Conservation (phyloP, 1,140 invertebrate genomes). For the Nautilus pompilius region DNA sequence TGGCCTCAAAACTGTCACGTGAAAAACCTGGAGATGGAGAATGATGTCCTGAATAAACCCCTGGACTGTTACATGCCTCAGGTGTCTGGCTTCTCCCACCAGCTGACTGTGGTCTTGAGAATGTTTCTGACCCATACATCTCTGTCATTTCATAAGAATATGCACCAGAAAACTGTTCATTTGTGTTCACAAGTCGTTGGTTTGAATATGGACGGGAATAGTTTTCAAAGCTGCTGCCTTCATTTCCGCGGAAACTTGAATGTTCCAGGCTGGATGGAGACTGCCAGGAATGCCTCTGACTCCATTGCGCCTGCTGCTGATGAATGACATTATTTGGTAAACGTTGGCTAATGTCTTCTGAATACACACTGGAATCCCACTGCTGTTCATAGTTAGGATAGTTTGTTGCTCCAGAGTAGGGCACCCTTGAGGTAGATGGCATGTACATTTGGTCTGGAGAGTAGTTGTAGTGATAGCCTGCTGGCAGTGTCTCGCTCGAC, state of each 20-base stretch:
- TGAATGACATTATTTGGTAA: no score
- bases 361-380: background rate
- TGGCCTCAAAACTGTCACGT: background rate
- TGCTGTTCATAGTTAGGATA: background rate
- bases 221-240: conserved; percentile 1
- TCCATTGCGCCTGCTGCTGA: no score
- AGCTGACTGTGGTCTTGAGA: background rate
- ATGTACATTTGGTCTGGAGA: background rate
- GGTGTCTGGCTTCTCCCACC: background rate
- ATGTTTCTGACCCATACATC: background rate
- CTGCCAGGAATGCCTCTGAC: no score
- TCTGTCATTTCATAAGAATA: background rate
- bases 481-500: background rate
- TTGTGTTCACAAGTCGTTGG: background rate
- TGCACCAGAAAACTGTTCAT: background rate
- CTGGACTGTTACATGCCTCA: background rate
- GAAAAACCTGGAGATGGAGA: conserved; percentile 1
- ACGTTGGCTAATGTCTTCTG: no score
- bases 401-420: background rate
- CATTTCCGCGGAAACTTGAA: background rate
- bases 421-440: background rate
- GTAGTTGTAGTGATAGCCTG: background rate
- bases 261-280: no score
- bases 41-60: background rate
- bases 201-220: conserved; percentile 3